Percentiles rank a stretch among this genome's conserved stretches.
phyloP scores from a whole-genome alignment of 1,140 invertebrate genomes.

The Hydropsyche tenuis region DNA sequence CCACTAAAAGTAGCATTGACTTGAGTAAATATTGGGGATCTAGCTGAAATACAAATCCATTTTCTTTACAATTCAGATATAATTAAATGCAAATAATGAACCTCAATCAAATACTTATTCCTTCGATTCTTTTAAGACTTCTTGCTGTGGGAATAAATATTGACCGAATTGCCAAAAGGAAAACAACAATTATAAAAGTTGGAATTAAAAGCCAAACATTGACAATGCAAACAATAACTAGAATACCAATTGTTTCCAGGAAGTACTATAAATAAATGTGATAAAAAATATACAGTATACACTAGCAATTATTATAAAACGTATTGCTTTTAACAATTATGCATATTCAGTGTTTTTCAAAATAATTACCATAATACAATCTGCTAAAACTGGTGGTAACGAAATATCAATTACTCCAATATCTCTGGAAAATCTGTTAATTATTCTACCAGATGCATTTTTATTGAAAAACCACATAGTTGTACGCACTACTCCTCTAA shows the following conservation, averaged over 20 bases:
- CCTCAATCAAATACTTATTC: constrained; percentile 43
- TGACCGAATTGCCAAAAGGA: constrained; percentile 73
- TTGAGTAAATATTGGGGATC: constrained; percentile 85
- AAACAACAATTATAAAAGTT: constrained; percentile 68
- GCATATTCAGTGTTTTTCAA: neutral
- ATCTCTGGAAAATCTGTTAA: constrained; percentile 82
- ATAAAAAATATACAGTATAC: constrained; percentile 60
- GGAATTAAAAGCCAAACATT: constrained; percentile 81
- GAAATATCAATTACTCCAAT: constrained; percentile 78
- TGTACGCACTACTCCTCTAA: constrained; percentile 72
- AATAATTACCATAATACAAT: constrained; percentile 66
- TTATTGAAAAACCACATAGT: constrained; percentile 85
- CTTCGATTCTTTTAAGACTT: constrained; percentile 75
- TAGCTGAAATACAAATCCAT: constrained; percentile 58
- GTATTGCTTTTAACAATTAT: neutral
- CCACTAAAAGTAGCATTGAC: constrained; percentile 80
- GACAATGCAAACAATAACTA: constrained; percentile 74
- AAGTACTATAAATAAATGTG: constrained; percentile 58
- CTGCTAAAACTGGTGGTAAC: constrained; percentile 72
- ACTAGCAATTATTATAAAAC: constrained; percentile 44
- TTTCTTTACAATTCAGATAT: neutral
- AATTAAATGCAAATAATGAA: neutral
- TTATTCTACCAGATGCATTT: constrained; percentile 75
- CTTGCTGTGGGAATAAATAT: constrained; percentile 82
- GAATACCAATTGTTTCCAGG: constrained; percentile 71